These are phyloP conservation scores for Xiphophorus hellerii DNA, from an alignment of 2,113 vertebrate species.

Conservation along the genomic window DNA sequence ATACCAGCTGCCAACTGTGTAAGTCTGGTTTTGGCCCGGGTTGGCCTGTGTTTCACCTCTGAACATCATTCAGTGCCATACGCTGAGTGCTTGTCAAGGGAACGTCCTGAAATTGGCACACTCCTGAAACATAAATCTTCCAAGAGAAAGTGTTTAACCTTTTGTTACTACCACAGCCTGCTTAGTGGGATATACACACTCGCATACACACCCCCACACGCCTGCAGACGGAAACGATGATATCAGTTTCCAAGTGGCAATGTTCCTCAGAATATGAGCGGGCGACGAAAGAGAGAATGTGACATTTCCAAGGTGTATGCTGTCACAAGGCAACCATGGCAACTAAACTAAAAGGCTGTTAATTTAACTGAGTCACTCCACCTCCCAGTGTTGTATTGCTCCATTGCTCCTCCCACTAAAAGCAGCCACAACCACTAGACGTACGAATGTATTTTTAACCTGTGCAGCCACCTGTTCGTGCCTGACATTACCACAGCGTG, in stretches of 20 bases:
- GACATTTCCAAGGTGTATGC: conserved; percentile 72
- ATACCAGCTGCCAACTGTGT: conserved; percentile 16
- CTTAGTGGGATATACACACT: conserved; percentile 8
- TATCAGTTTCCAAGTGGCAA: conserved; percentile 45
- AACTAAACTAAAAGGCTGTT: conserved; percentile 61
- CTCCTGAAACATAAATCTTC: conserved; percentile 53
- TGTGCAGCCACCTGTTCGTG: conserved; percentile 45
- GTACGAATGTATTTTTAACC: conserved; percentile 51
- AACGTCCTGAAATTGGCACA: conserved; percentile 45
- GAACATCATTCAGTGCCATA: conserved; percentile 58
- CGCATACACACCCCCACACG: not conserved
- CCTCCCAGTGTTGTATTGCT: conserved; percentile 8
- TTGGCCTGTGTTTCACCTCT: conserved; percentile 45
- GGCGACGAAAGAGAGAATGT: conserved; percentile 45
- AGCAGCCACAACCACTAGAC: conserved; percentile 14
- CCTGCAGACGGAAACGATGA: conserved; percentile 25
- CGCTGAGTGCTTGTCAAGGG: conserved; percentile 39
- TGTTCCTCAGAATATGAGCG: conserved; percentile 46
- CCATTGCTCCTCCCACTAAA: conserved; percentile 36
- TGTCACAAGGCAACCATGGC: conserved; percentile 63
- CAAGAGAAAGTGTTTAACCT: conserved; percentile 52
- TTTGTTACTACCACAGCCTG: conserved; percentile 29
- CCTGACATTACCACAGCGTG: conserved; percentile 37
- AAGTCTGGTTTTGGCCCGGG: conserved; percentile 25
- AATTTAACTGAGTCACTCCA: conserved; percentile 59